Evolutionary conservation across 2,797 vertebrate genomes (phyloP), one percentile per base, ranked within the genome.

Genomic region (Micromesistius poutassou): DNA sequence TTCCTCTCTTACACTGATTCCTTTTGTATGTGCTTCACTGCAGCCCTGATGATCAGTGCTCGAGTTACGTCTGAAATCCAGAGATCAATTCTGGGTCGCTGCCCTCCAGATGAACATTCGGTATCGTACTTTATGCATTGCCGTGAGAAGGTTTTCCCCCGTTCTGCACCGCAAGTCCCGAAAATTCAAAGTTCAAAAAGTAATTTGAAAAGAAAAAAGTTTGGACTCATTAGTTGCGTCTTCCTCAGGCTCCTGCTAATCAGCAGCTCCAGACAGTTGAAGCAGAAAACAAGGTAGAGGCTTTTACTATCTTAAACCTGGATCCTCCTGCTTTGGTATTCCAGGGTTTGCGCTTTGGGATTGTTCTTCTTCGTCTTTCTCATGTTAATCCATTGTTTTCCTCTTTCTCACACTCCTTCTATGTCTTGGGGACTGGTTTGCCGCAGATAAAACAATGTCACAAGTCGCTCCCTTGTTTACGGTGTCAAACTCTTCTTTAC

Each of bases 11-110:
- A 81, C 80, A 78, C 68, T 79, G 84, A 80, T 85, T 73, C 73
- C 78, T 77, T 79, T 79, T 82, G 77, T 83, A 84, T 87, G 82
- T 83, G 74, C 86, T 85, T 87, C 84, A 87, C 66, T 70, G 81
- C 73, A 46, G 75, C 36, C 46, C 46, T 5, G 46, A 50, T 5
- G 46, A 50, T 22, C 16, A 22, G 14, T 19, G 5, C 46, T 50
- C 46, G 6, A 50, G 46, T 50, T 50, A 6, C 46, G 19, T 50
- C 13, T 46, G 3, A 19, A 16, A 46, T 14, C 3, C 13, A 22
- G 16, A 55, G 50, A 55, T 55, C 50, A 22, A 55, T 25, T 62
- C 55, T 25, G 42, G 55, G 55, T 62, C 1, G 8, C n/a, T 25
- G 55, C 22, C 22, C 55, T 62, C 22, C 7, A 62, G 55, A 62